Base-by-base conservation (phyloP, 2,888 invertebrate species). In the Pyrgus malvae region DNA sequence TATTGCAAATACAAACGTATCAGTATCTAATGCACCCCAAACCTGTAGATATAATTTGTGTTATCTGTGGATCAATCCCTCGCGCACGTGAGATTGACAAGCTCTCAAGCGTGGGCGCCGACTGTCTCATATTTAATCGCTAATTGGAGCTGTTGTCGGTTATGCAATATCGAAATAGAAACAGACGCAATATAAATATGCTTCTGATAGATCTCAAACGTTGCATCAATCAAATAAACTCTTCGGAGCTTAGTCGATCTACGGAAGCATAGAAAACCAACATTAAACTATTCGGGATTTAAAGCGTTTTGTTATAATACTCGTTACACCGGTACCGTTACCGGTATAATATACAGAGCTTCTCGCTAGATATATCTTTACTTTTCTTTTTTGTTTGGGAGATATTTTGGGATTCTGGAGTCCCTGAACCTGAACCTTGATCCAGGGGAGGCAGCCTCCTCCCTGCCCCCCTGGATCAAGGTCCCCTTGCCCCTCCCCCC, bases 91-190 rank as follows among this genome's bases (percentile, higher is more conserved):
- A 60, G 56, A 61, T 63, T 49, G 63, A 57, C 61, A 58, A 58
- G 60, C 58, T 46, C 63, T 29, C 41, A 50, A 42, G 62, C 63
- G 63, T 57, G 66, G 64, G 68, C 63, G 59, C 60, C 59, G 44
- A 64, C 54, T 61, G 59, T 64, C 67, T 70, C 68, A 73, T 73
- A 76, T 75, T 74, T 77, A 74, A 78, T 79, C 68, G 70, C 70
- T 80, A 80, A 80, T 80, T 79, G 75, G 69, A 67, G 63, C 65
- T 68, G 67, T 67, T 67, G 63, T 64, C 67, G 66, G 41, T 77
- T 72, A 72, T 69, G 74, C 72, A 74, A 74, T 56, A 33, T 63
- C 42, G 59, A 60, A 66, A 68, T 69, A 66, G 65, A 64, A 62
- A 62, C 61, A 62, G 60, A 59, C 49, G 56, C 48, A 61, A 55